Percentiles rank a stretch among this genome's conserved stretches.
Evolutionary conservation across 2,888 invertebrate genomes (phyloP).

Genomic region (Limnephilus rhombicus): DNA sequence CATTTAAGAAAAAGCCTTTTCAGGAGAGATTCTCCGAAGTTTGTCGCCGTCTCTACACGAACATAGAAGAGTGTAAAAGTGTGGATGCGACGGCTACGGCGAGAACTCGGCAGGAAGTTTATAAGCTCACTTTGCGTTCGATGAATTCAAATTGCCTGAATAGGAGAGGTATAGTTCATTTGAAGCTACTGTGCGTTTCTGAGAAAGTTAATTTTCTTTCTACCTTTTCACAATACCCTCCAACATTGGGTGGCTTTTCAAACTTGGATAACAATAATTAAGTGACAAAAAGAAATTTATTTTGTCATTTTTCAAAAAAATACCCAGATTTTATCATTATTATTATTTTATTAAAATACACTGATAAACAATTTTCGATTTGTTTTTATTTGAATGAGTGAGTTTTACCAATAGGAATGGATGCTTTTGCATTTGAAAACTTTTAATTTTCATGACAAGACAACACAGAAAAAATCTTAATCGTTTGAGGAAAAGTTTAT

Average conservation of each 20-base stretch:
- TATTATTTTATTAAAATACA: not conserved
- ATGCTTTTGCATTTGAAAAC: no score
- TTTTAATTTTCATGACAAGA: no score
- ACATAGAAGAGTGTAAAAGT: conserved; percentile 12
- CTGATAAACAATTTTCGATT: not conserved
- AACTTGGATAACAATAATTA: not conserved
- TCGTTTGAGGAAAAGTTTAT: no score
- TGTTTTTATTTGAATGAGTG: not conserved
- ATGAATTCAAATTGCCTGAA: conserved; percentile 56
- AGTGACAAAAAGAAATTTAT: not conserved
- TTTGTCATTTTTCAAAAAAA: not conserved
- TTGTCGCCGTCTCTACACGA: not conserved
- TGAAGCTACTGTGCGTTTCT: not conserved
- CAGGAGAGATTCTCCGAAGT: not conserved
- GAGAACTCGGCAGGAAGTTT: conserved; percentile 40
- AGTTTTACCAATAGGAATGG: no score
- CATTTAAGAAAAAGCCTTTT: conserved; percentile 1
- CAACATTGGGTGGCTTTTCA: not conserved
- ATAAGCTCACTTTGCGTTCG: conserved; percentile 54
- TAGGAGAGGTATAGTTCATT: conserved; percentile 11
- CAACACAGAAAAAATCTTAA: no score
- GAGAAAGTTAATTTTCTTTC: not conserved
- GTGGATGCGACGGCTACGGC: not conserved
- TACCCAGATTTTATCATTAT: not conserved
- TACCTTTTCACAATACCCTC: not conserved